These are phyloP conservation scores for Augochlorella aurata DNA, from an alignment of 2,888 invertebrate genomes.

Conservation along the genomic window DNA sequence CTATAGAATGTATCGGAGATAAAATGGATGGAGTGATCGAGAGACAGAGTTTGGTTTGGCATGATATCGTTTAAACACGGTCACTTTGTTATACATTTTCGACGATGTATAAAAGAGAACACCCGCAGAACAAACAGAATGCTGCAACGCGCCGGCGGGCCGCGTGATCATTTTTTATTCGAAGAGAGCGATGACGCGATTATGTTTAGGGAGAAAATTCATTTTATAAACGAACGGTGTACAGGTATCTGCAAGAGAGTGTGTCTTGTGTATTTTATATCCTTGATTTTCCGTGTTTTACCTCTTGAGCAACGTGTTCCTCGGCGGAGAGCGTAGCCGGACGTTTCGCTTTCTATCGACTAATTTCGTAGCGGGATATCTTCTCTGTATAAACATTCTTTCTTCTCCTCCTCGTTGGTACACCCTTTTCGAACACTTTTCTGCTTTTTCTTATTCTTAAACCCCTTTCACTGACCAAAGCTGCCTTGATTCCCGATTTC, in stretches of 20 bases:
- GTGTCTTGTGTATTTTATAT: neutral
- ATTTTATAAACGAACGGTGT: constrained; percentile 26
- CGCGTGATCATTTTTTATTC: neutral
- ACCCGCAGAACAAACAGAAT: constrained; percentile 50
- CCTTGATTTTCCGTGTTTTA: neutral
- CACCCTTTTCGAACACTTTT: constrained; percentile 1
- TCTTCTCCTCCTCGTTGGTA: neutral
- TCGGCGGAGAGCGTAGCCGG: too few species aligned
- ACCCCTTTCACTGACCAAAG: constrained; percentile 35
- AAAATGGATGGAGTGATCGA: constrained; percentile 74
- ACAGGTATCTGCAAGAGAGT: constrained; percentile 44
- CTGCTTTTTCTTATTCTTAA: constrained; percentile 22
- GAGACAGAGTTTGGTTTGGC: constrained; percentile 75
- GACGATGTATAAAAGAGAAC: constrained; percentile 55
- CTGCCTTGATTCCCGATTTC: constrained; percentile 12
- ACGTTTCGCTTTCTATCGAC: neutral
- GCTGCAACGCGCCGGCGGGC: constrained; percentile 21
- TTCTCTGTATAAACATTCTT: constrained; percentile 22
- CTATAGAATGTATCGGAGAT: constrained; percentile 75
- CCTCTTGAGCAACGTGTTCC: constrained; percentile 28
- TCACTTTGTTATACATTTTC: constrained; percentile 56
- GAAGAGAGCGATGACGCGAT: neutral
- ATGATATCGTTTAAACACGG: constrained; percentile 68
- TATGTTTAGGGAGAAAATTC: constrained; percentile 17
- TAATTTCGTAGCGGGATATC: constrained; percentile 12